Conservation (phyloP, 2,113 vertebrate species). For the Sinocyclocheilus grahami region DNA sequence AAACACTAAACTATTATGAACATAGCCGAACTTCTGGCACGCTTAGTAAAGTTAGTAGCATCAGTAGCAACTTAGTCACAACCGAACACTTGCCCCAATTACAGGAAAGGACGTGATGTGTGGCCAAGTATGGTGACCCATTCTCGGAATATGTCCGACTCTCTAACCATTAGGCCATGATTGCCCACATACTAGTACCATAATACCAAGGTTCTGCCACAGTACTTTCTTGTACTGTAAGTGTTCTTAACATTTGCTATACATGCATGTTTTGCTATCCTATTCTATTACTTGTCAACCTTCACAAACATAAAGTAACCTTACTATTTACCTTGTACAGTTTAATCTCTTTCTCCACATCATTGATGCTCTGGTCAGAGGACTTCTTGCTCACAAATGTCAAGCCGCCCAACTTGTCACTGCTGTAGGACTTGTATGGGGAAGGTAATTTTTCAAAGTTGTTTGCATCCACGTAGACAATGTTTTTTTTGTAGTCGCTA, state of each 20-base stretch:
- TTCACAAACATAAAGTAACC: not conserved
- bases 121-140: no score
- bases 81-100: no score
- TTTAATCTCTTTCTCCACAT: slow-evolving; percentile 73
- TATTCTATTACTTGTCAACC: not conserved
- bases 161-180: no score
- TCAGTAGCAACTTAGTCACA: no score
- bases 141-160: no score
- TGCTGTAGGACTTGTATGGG: slow-evolving; percentile 71
- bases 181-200: no score
- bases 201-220: not conserved
- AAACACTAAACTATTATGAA: not conserved
- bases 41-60: no score
- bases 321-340: slow-evolving; percentile 70
- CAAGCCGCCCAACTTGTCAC: slow-evolving; percentile 54
- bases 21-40: not conserved
- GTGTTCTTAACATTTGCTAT: not conserved
- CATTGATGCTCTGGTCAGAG: slow-evolving; percentile 60
- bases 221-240: not conserved
- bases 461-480: slow-evolving; percentile 70
- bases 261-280: not conserved
- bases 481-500: slow-evolving; percentile 71
- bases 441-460: slow-evolving; percentile 64
- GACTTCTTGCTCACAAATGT: slow-evolving; percentile 65
- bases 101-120: no score